phyloP scores from a whole-genome alignment of 2,888 invertebrate genomes.

The Drosophila dives region DNA sequence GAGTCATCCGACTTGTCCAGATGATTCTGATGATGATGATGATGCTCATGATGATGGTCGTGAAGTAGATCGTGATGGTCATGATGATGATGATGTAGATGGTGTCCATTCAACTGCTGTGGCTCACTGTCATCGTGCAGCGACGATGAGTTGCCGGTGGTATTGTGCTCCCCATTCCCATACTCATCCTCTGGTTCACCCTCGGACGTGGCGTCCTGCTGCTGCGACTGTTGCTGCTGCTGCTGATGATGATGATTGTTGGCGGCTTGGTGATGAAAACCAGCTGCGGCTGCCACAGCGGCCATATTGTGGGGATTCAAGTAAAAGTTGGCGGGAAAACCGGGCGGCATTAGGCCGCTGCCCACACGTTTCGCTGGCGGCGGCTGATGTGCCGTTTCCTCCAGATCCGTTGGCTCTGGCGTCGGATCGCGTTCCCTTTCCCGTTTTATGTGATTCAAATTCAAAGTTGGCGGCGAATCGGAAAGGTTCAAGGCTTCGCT shows the following conservation, averaged over 20 bases:
- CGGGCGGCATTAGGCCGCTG: conserved; percentile 62
- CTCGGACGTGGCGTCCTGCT: conserved; percentile 70
- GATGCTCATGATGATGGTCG: conserved; percentile 39
- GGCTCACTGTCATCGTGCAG: conserved; percentile 65
- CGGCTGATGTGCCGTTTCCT: conserved; percentile 85
- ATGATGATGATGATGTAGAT: conserved; percentile 51
- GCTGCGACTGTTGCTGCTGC: conserved; percentile 35
- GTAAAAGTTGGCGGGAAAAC: conserved; percentile 78
- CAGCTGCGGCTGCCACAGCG: conserved; percentile 65
- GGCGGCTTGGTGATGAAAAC: conserved; percentile 60
- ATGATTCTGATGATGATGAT: conserved; percentile 56
- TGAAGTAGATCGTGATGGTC: conserved; percentile 30
- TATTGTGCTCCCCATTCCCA: conserved; percentile 68
- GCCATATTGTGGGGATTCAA: conserved; percentile 77
- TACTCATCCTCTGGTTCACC: conserved; percentile 75
- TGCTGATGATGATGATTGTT: conserved; percentile 47
- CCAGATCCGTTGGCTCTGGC: conserved; percentile 84
- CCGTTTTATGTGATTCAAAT: conserved; percentile 85
- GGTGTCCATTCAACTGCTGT: conserved; percentile 72
- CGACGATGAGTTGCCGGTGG: conserved; percentile 72
- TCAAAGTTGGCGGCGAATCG: conserved; percentile 87
- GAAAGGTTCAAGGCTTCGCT: conserved; percentile 94
- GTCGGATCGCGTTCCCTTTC: conserved; percentile 85
- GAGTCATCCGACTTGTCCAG: conserved; percentile 82
- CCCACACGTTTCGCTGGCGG: conserved; percentile 87